phyloP scores from a whole-genome alignment of 2,888 invertebrate genomes.

The Acleris literana region DNA sequence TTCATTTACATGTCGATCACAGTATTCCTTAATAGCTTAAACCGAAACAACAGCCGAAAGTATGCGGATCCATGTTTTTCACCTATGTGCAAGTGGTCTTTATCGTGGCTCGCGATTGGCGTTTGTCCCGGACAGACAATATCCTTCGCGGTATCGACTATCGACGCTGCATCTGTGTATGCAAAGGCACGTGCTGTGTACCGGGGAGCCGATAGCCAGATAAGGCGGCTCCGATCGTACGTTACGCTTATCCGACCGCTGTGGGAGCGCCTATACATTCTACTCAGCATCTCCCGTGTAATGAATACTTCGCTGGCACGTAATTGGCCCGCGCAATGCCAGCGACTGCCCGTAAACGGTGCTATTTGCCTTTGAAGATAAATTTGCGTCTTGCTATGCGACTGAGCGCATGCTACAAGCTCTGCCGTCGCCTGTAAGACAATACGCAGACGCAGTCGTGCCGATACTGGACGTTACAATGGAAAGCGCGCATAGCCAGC shows the following conservation, averaged over 20 bases:
- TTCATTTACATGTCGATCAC: neutral
- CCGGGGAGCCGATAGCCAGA: constrained; percentile 62
- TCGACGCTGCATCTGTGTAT: constrained; percentile 63
- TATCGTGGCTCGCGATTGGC: constrained; percentile 57
- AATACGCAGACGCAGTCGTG: constrained; percentile 46
- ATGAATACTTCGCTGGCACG: constrained; percentile 68
- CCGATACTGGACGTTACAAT: constrained; percentile 40
- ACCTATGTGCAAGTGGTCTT: constrained; percentile 53
- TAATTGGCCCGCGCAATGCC: constrained; percentile 63
- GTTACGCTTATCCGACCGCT: constrained; percentile 66
- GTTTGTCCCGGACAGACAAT: constrained; percentile 54
- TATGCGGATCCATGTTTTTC: too few species aligned
- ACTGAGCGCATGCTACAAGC: constrained; percentile 41
- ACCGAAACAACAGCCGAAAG: too few species aligned
- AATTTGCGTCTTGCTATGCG: constrained; percentile 43
- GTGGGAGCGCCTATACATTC: constrained; percentile 64
- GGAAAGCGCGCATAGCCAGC: constrained; percentile 22
- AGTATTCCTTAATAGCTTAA: neutral
- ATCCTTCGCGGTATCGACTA: constrained; percentile 63
- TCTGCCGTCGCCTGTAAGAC: constrained; percentile 44
- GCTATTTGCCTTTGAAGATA: constrained; percentile 50
- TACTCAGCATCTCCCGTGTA: constrained; percentile 62
- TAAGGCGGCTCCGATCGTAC: constrained; percentile 68
- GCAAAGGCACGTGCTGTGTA: constrained; percentile 71
- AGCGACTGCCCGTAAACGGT: constrained; percentile 56